These are phyloP conservation scores for Eupithecia insigniata DNA, from an alignment of 2,888 invertebrate species.

Conservation along the genomic window DNA sequence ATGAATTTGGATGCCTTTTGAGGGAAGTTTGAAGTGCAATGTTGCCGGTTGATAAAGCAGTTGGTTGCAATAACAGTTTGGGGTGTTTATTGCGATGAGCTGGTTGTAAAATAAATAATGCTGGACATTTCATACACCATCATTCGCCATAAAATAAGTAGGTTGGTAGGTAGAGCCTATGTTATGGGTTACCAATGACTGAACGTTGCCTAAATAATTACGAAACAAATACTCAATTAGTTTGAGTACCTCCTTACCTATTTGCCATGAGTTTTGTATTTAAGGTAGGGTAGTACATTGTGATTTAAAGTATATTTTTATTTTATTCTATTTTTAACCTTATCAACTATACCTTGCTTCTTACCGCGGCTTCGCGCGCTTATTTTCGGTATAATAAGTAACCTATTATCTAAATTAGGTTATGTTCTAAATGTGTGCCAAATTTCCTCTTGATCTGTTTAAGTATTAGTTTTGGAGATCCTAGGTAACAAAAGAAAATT, in stretches of 20 bases:
- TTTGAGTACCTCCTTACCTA: background rate
- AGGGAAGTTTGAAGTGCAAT: conserved; percentile 35
- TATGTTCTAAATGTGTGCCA: too few species aligned
- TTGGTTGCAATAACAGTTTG: conserved; percentile 4
- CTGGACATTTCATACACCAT: background rate
- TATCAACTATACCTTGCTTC: background rate
- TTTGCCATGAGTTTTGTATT: background rate
- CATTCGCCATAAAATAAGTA: background rate
- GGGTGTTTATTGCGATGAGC: conserved; percentile 1
- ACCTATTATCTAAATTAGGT: too few species aligned
- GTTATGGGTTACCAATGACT: background rate
- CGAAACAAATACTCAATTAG: background rate
- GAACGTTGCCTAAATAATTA: background rate
- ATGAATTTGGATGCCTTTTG: conserved; percentile 44
- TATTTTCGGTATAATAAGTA: too few species aligned
- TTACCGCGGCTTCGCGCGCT: too few species aligned
- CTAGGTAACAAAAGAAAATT: too few species aligned
- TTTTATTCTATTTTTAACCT: too few species aligned
- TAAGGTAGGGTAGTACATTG: too few species aligned
- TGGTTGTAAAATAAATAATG: background rate
- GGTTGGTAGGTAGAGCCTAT: background rate
- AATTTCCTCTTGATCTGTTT: too few species aligned
- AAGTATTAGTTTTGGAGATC: too few species aligned
- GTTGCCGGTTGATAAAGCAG: conserved; percentile 27
- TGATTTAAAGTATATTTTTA: background rate